Percentiles rank a stretch among this genome's conserved stretches.
Evolutionary conservation across 1,140 invertebrate species (phyloP).

Genomic region (Drosophila watanabei): DNA sequence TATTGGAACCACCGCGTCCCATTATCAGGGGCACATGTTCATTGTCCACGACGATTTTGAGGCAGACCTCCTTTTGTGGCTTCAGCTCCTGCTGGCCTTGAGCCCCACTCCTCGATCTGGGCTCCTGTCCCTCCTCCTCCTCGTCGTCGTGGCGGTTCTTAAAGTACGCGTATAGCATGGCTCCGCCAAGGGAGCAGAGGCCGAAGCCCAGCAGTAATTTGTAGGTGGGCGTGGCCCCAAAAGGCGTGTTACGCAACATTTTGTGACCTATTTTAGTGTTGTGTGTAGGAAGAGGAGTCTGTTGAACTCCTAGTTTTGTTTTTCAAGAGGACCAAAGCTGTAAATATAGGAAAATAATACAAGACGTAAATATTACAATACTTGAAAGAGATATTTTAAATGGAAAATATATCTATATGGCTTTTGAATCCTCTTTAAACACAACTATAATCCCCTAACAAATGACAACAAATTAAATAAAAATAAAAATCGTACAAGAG

Average conservation of each 20-base stretch:
- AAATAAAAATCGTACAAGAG: slow-evolving; percentile 16
- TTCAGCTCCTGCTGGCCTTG: slow-evolving; percentile 21
- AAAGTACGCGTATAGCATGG: slow-evolving; percentile 82
- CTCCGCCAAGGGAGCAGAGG: slow-evolving; percentile 80
- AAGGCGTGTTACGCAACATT: slow-evolving; percentile 78
- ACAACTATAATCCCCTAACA: neutral
- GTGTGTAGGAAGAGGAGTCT: neutral
- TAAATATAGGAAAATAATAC: neutral
- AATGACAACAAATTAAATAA: slow-evolving; percentile 27
- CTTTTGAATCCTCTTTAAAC: neutral
- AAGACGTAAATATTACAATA: neutral
- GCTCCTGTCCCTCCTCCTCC: slow-evolving; percentile 44
- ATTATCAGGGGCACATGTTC: slow-evolving; percentile 86
- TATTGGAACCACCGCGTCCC: slow-evolving; percentile 89
- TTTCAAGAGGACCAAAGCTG: slow-evolving; percentile 1
- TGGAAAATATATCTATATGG: neutral
- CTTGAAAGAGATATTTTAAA: neutral
- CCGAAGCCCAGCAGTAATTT: slow-evolving; percentile 83
- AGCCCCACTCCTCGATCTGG: slow-evolving; percentile 1
- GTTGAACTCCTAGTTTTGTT: neutral
- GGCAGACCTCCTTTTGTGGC: slow-evolving; percentile 65
- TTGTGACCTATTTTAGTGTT: neutral
- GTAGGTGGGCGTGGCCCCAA: slow-evolving; percentile 71
- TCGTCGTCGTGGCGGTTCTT: slow-evolving; percentile 77
- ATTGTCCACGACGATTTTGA: slow-evolving; percentile 76